phyloP scores from a whole-genome alignment of 2,888 invertebrate species.

The Andrena camellia region DNA sequence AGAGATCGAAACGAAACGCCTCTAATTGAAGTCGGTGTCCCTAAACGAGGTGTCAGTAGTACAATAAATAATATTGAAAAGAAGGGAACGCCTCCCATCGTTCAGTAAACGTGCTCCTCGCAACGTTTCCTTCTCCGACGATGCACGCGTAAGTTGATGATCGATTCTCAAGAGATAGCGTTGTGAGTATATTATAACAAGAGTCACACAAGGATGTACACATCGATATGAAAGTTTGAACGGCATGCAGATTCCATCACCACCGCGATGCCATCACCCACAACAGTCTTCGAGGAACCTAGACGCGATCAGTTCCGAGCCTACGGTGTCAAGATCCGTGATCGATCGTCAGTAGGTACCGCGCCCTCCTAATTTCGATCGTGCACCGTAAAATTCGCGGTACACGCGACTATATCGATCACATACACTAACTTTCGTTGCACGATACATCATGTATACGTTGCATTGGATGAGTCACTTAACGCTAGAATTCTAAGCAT shows the following conservation, averaged over 20 bases:
- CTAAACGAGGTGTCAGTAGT: too few relatives aligned
- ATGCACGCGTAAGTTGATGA: constrained; percentile 2
- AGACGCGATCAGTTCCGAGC: constrained; percentile 26
- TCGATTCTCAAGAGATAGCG: constrained; percentile 13
- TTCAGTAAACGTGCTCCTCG: neutral
- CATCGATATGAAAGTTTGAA: constrained; percentile 21
- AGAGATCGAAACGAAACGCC: neutral
- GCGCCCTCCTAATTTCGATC: neutral
- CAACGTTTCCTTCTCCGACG: neutral
- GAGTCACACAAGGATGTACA: constrained; percentile 4
- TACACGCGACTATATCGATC: constrained; percentile 27
- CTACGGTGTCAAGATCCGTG: constrained; percentile 31
- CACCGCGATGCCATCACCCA: constrained; percentile 51
- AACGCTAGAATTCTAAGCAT: neutral
- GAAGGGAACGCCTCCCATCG: constrained; percentile 1
- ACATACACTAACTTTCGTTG: constrained; percentile 17
- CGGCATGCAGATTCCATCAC: constrained; percentile 58
- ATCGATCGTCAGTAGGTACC: constrained; percentile 36
- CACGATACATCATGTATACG: constrained; percentile 38
- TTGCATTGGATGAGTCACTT: constrained; percentile 35
- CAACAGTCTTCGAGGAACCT: constrained; percentile 47
- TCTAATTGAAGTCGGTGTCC: neutral
- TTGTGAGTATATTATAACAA: constrained; percentile 16
- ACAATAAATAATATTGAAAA: neutral
- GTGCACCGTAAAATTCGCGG: constrained; percentile 6